These are phyloP conservation scores for Sarcophaga peregrina DNA, from an alignment of 1,140 invertebrate species.

Conservation along the genomic window DNA sequence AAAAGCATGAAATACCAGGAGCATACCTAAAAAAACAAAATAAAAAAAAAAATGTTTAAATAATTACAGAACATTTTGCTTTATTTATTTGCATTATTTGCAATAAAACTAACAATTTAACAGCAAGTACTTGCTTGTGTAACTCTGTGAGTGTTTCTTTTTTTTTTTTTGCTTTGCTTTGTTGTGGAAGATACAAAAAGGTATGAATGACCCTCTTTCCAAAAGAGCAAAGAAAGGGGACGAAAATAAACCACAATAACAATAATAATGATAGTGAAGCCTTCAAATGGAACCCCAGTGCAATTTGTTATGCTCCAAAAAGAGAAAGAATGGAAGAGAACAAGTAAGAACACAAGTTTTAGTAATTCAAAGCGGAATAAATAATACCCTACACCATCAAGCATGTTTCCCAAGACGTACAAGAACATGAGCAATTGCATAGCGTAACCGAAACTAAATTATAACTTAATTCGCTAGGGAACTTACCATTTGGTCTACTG, in stretches of 20 bases:
- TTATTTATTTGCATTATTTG: neutral
- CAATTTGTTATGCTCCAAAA: neutral
- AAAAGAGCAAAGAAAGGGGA: neutral
- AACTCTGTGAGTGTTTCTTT: neutral
- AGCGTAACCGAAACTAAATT: too few species aligned
- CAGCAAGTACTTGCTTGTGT: neutral
- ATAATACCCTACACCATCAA: too few species aligned
- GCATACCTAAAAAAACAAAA: neutral
- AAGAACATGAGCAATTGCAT: too few species aligned
- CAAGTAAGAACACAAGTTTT: too few species aligned
- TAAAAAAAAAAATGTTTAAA: neutral
- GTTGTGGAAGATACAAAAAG: neutral
- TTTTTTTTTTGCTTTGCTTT: neutral
- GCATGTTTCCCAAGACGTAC: too few species aligned
- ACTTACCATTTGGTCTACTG: too few species aligned
- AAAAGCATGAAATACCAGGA: too few species aligned
- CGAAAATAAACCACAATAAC: neutral
- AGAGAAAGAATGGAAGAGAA: too few species aligned
- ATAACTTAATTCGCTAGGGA: too few species aligned
- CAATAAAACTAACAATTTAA: slow-evolving; percentile 11
- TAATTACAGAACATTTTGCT: neutral
- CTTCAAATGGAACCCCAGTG: neutral
- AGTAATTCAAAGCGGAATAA: too few species aligned
- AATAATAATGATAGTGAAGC: neutral
- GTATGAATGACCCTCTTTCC: neutral